These are phyloP conservation scores for Parauchenoglanis punctatus DNA, from an alignment of 2,797 vertebrate species.

Conservation along the genomic window DNA sequence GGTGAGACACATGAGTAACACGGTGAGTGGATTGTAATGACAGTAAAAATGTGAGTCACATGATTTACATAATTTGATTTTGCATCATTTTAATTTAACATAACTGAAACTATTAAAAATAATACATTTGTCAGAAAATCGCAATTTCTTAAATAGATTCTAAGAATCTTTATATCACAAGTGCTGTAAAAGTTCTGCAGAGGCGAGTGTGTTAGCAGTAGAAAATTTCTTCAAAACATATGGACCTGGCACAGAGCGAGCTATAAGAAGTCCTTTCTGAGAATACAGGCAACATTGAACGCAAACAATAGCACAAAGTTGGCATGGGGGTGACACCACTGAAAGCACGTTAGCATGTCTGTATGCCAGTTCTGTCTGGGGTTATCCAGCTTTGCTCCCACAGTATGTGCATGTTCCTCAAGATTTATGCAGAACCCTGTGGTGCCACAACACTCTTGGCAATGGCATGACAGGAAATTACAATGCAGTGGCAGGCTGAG, in stretches of 20 bases:
- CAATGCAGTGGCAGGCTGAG: constrained; percentile 32
- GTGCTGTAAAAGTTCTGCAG: background rate
- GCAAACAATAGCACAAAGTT: constrained; percentile 37
- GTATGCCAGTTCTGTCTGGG: background rate
- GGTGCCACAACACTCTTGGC: constrained; percentile 38
- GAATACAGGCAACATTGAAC: constrained; percentile 14
- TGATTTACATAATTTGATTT: too few species aligned
- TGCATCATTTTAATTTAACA: too few species aligned
- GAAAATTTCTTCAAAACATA: constrained; percentile 13
- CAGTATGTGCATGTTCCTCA: constrained; percentile 9
- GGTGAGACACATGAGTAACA: background rate
- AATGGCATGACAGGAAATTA: constrained; percentile 40
- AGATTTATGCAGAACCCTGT: constrained; percentile 36
- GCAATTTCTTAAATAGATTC: background rate
- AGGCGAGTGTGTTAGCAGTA: background rate
- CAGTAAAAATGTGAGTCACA: background rate
- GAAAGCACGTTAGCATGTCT: constrained; percentile 23
- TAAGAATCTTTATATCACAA: background rate
- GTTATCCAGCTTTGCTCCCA: constrained; percentile 31
- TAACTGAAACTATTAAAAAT: background rate
- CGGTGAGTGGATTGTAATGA: background rate
- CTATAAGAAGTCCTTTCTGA: constrained; percentile 11
- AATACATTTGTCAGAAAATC: background rate
- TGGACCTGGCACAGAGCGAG: constrained; percentile 13
- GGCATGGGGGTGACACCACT: constrained; percentile 10